phyloP scores from a whole-genome alignment of 2,888 invertebrate genomes.

The Saturnia pavonia region DNA sequence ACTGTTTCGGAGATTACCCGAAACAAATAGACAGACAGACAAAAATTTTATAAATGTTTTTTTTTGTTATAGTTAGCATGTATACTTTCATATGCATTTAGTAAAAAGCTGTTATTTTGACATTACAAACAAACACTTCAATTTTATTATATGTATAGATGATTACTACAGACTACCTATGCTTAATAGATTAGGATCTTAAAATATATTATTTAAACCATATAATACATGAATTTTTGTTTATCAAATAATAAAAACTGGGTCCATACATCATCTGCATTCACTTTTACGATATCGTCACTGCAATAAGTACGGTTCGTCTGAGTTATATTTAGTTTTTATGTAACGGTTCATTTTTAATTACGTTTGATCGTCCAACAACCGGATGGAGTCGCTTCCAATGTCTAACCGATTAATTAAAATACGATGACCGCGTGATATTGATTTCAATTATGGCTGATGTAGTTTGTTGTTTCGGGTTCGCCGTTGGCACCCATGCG shows the following conservation, averaged over 20 bases:
- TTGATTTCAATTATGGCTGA: not conserved
- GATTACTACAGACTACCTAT: not conserved
- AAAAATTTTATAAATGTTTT: too few relatives aligned
- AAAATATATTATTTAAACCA: not conserved
- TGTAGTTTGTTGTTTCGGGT: not conserved
- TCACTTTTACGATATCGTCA: constrained; percentile 5
- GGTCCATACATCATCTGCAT: not conserved
- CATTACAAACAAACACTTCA: too few relatives aligned
- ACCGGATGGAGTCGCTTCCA: not conserved
- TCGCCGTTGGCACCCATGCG: not conserved
- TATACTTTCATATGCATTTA: too few relatives aligned
- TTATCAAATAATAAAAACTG: constrained; percentile 4
- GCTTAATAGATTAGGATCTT: not conserved
- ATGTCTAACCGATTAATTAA: not conserved
- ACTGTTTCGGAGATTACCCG: too few relatives aligned
- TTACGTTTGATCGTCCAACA: not conserved
- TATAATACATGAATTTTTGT: not conserved
- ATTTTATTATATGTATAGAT: too few relatives aligned
- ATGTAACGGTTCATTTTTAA: not conserved
- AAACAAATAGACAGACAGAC: too few relatives aligned
- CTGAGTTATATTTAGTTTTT: constrained; percentile 1
- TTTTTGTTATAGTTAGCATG: too few relatives aligned
- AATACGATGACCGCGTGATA: not conserved
- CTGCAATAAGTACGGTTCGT: not conserved
- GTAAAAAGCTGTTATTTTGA: too few relatives aligned